Conservation (phyloP, 2,888 invertebrate genomes). For the Drosophila kokeensis region DNA sequence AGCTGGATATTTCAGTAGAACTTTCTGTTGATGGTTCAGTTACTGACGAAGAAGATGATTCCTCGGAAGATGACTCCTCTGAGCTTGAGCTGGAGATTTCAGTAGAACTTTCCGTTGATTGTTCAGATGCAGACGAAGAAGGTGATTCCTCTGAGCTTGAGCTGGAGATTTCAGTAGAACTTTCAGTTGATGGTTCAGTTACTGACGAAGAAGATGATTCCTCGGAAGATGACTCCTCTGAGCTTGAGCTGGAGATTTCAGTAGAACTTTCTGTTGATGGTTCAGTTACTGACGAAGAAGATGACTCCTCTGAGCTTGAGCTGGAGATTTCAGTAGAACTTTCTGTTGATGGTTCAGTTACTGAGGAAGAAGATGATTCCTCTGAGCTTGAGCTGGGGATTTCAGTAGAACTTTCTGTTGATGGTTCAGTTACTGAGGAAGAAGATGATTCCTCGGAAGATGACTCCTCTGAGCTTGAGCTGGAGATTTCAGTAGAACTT, state of each 20-base stretch:
- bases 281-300: neutral
- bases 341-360: slow-evolving; percentile 3
- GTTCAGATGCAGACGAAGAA: neutral
- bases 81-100: slow-evolving; percentile 4
- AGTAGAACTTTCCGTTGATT: neutral
- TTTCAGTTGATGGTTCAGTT: neutral
- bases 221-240: neutral
- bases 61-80: neutral
- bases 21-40: neutral
- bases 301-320: neutral
- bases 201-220: neutral
- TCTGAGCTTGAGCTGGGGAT: neutral
- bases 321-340: slow-evolving; percentile 9
- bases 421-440: neutral
- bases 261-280: neutral
- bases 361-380: neutral
- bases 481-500: neutral
- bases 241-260: neutral
- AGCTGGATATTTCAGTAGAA: too few species aligned
- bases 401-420: neutral
- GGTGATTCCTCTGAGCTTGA: slow-evolving; percentile 1
- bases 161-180: neutral
- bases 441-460: neutral
- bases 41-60: neutral
- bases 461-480: neutral